These are phyloP conservation scores for Brachypterus glaber DNA, from an alignment of 2,888 invertebrate genomes.

Conservation along the genomic window DNA sequence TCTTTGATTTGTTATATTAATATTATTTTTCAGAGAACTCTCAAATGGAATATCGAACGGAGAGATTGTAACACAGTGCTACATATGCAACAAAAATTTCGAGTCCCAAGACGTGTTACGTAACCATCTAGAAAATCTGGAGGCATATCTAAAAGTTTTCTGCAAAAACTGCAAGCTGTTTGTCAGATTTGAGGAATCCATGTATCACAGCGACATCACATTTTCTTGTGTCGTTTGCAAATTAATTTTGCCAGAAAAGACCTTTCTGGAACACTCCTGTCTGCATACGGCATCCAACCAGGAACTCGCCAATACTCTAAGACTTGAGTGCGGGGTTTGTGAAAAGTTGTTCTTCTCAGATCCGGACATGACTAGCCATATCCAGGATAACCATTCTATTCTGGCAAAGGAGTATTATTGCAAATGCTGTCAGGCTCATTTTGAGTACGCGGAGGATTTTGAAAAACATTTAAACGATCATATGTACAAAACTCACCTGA, in stretches of 20 bases:
- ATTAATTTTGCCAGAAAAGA: slow-evolving; percentile 12
- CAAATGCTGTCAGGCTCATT: slow-evolving; percentile 15
- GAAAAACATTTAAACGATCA: slow-evolving; percentile 12
- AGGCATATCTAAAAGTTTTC: slow-evolving; percentile 18
- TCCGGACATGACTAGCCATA: slow-evolving; percentile 14
- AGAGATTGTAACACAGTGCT: slow-evolving; percentile 16
- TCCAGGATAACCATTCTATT: slow-evolving; percentile 13
- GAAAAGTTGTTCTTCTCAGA: slow-evolving; percentile 14
- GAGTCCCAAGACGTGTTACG: slow-evolving; percentile 7
- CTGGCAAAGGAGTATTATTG: slow-evolving; percentile 7
- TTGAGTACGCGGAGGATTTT: slow-evolving; percentile 6
- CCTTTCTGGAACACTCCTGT: slow-evolving; percentile 16
- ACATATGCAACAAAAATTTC: slow-evolving; percentile 16
- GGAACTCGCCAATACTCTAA: slow-evolving; percentile 10
- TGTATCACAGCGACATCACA: slow-evolving; percentile 15
- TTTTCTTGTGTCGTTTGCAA: slow-evolving; percentile 19
- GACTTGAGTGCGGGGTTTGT: slow-evolving; percentile 15
- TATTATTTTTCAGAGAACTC: no score
- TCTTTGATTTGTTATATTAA: no score
- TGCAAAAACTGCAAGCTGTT: slow-evolving; percentile 17
- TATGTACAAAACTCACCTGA: no score
- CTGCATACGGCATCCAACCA: slow-evolving; percentile 14
- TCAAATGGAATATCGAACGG: slow-evolving; percentile 1
- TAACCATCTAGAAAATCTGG: slow-evolving; percentile 17
- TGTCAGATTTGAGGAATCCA: slow-evolving; percentile 14